Percentiles rank a stretch among this genome's conserved stretches.
Evolutionary conservation across 1,140 invertebrate genomes (phyloP).

Genomic region (Ceratosolen fusciceps): DNA sequence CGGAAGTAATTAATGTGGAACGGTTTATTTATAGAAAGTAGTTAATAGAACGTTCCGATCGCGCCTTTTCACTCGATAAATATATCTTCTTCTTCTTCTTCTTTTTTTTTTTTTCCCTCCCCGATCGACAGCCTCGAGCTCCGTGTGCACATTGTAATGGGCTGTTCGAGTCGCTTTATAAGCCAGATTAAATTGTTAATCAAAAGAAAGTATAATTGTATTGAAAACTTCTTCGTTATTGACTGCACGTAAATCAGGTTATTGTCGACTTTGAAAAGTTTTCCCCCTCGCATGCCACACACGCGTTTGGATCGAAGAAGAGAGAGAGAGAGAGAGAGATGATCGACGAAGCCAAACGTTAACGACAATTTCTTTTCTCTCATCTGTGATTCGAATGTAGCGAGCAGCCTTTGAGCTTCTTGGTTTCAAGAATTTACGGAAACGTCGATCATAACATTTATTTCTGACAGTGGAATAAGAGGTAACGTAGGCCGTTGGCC

Average conservation of each 20-base stretch:
- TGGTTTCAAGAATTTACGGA: not conserved
- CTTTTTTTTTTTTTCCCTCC: too few species aligned
- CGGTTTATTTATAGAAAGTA: slow-evolving; percentile 20
- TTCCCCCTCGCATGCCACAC: not conserved
- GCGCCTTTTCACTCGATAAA: not conserved
- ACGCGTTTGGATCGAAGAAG: not conserved
- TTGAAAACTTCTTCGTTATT: not conserved
- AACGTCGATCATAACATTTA: slow-evolving; percentile 24
- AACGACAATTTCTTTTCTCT: not conserved
- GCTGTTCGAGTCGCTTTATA: too few species aligned
- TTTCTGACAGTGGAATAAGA: not conserved
- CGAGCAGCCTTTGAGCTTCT: too few species aligned
- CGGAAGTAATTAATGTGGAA: not conserved
- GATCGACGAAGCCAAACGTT: not conserved
- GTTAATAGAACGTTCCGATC: not conserved
- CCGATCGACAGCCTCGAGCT: not conserved
- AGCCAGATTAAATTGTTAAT: not conserved
- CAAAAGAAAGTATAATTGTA: not conserved
- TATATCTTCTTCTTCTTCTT: too few species aligned
- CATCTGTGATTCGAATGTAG: slow-evolving; percentile 2
- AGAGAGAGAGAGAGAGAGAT: not conserved
- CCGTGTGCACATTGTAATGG: too few species aligned
- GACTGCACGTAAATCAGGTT: not conserved
- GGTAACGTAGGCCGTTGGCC: too few species aligned
- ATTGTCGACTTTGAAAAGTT: not conserved